Evolutionary conservation across 2,888 invertebrate species (phyloP).

Genomic region (Pollenia labialis): DNA sequence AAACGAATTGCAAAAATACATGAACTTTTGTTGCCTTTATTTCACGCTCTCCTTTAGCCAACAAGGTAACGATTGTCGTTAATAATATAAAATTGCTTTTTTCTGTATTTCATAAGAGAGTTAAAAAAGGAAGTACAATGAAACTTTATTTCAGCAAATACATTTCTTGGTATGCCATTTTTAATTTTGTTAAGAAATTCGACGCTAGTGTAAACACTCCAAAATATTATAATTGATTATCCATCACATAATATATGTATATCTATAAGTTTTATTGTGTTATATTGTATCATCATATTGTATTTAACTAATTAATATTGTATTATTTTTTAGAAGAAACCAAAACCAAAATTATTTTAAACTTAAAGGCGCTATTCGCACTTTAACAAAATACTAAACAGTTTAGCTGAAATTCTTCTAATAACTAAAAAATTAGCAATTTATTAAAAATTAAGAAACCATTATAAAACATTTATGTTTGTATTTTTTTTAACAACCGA

Average conservation of each 20-base stretch:
- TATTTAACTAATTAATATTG: conserved; percentile 16
- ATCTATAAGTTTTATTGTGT: neutral
- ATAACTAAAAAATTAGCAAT: conserved; percentile 6
- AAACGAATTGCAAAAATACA: no score
- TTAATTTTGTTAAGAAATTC: neutral
- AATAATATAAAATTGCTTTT: no score
- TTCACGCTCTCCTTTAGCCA: no score
- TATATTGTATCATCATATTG: neutral
- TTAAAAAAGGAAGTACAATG: no score
- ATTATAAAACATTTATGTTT: conserved; percentile 24
- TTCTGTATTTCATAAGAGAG: no score
- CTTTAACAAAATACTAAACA: neutral
- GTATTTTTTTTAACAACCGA: neutral
- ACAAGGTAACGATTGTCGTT: no score
- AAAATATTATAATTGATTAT: conserved; percentile 28
- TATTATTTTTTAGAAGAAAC: neutral
- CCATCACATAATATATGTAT: neutral
- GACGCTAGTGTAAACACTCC: neutral
- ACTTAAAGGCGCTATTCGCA: conserved; percentile 27
- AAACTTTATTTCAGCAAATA: no score
- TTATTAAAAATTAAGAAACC: conserved; percentile 9
- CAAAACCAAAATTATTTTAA: neutral
- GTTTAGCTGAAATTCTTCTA: neutral
- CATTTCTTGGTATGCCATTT: no score
- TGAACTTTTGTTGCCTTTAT: no score